These are phyloP conservation scores for Meloe dianella DNA, from an alignment of 2,888 invertebrate genomes.

Conservation along the genomic window DNA sequence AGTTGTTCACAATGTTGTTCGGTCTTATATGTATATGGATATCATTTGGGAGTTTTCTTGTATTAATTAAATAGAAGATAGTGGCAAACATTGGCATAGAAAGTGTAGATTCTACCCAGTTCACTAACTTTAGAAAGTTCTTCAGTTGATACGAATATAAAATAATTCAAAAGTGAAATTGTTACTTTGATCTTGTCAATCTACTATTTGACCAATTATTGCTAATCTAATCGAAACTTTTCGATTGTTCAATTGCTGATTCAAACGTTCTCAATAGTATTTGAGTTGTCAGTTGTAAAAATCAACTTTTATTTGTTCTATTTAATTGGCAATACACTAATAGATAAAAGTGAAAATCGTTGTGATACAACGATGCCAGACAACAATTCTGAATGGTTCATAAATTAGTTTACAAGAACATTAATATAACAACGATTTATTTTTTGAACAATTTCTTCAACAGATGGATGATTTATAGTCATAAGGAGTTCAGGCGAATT, in stretches of 20 bases:
- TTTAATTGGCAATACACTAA: background rate
- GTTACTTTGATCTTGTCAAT: background rate
- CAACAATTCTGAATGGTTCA: background rate
- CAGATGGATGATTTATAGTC: background rate
- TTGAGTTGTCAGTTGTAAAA: background rate
- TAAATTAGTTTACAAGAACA: background rate
- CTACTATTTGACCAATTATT: background rate
- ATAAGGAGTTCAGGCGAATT: background rate
- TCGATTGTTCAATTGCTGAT: background rate
- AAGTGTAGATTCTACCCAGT: background rate
- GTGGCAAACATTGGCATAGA: background rate
- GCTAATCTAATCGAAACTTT: background rate
- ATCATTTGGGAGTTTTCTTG: slow-evolving; percentile 7
- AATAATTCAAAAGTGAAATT: background rate
- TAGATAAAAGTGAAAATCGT: too few species aligned
- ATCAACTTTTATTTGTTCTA: background rate
- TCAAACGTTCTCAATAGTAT: background rate
- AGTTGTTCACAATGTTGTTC: slow-evolving; percentile 1
- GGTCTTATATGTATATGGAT: background rate
- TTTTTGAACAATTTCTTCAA: background rate
- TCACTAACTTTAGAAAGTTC: background rate
- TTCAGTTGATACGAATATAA: background rate
- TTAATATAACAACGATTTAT: background rate
- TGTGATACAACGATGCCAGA: background rate
- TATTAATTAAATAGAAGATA: slow-evolving; percentile 7